phyloP scores from a whole-genome alignment of 2,888 invertebrate genomes.

The Limnephilus marmoratus region DNA sequence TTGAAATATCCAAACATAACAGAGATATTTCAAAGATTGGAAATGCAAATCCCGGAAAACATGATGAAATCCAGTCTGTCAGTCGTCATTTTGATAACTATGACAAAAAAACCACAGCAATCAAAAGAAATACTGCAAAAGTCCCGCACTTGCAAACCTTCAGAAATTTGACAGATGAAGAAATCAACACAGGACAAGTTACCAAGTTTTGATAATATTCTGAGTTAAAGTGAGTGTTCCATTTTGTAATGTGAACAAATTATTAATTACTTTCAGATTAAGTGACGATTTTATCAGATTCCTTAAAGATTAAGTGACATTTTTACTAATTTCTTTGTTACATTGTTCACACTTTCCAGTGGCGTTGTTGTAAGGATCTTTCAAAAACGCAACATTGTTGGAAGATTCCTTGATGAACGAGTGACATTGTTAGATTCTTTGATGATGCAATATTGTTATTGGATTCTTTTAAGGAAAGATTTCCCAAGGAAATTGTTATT shows the following conservation, averaged over 20 bases:
- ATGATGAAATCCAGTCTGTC: constrained; percentile 15
- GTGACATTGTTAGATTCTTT: not conserved
- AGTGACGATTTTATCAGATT: not conserved
- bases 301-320: not conserved
- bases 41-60: not conserved
- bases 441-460: too few species aligned
- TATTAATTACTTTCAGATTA: not conserved
- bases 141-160: constrained; percentile 36
- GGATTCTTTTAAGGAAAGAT: not conserved
- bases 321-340: not conserved
- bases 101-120: constrained; percentile 33
- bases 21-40: not conserved
- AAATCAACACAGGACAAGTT: constrained; percentile 50
- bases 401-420: not conserved
- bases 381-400: too few species aligned
- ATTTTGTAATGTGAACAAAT: not conserved
- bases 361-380: not conserved
- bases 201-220: constrained; percentile 53
- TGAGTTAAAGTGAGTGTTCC: not conserved
- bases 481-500: not conserved
- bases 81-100: constrained; percentile 50
- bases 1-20: constrained; percentile 27
- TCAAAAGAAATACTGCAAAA: constrained; percentile 39
- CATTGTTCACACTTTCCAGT: not conserved
- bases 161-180: constrained; percentile 52